These are phyloP conservation scores for Brachyhypopomus occidentalis DNA, from an alignment of 2,113 vertebrate species.

Conservation along the genomic window DNA sequence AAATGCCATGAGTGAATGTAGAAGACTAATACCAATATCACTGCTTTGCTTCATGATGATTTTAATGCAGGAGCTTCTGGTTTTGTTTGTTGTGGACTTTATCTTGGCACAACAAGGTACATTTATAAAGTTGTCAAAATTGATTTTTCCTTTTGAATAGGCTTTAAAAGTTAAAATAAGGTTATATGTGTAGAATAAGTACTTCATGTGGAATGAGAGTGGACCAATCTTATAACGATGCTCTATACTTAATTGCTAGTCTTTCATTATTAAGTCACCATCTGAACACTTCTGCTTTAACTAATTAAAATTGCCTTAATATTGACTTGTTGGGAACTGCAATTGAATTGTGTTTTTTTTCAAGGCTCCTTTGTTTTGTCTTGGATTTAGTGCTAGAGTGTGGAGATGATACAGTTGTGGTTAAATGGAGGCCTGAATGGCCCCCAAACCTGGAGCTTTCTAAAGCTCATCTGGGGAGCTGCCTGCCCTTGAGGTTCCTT, in stretches of 20 bases:
- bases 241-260: not conserved
- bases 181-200: not conserved
- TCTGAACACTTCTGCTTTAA: not conserved
- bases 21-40: not conserved
- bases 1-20: not conserved
- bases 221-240: not conserved
- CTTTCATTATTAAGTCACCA: not conserved
- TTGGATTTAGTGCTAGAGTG: conserved; percentile 67
- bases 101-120: conserved; percentile 28
- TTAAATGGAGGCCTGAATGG: conserved; percentile 62
- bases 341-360: not conserved
- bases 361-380: not conserved
- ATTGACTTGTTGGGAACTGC: not conserved
- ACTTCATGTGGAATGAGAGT: not conserved
- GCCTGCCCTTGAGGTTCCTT: conserved; percentile 55
- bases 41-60: conserved; percentile 21
- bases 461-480: conserved; percentile 66
- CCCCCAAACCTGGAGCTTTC: conserved; percentile 42
- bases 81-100: conserved; percentile 15
- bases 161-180: no score
- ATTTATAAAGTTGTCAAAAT: not conserved
- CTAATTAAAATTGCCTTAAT: not conserved
- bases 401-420: conserved; percentile 43
- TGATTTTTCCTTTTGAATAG: not conserved
- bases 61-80: not conserved